These are phyloP conservation scores for Agriopis leucophaearia DNA, from an alignment of 2,888 invertebrate species.

Conservation along the genomic window DNA sequence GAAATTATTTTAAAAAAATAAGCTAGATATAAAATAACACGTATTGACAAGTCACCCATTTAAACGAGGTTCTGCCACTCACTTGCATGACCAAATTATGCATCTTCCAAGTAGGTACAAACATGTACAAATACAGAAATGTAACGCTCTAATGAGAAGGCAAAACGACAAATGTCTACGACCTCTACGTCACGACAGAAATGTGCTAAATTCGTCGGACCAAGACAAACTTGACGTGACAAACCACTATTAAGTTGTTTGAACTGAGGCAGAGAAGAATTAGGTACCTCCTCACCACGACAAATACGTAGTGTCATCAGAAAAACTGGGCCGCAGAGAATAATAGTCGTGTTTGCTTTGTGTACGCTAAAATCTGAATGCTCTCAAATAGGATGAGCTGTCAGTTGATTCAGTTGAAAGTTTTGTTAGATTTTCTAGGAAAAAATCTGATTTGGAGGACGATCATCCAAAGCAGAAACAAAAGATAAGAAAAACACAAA, in stretches of 20 bases:
- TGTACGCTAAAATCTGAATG: constrained; percentile 24
- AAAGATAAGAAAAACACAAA: neutral
- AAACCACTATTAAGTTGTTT: constrained; percentile 72
- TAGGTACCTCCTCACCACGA: constrained; percentile 35
- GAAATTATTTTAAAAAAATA: neutral
- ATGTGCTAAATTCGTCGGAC: constrained; percentile 80
- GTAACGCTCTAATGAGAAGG: constrained; percentile 81
- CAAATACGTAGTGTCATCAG: constrained; percentile 61
- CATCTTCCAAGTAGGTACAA: constrained; percentile 27
- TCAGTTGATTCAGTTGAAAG: constrained; percentile 8
- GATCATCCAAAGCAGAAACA: neutral
- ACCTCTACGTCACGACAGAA: constrained; percentile 72
- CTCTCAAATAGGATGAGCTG: constrained; percentile 26
- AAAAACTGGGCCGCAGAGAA: constrained; percentile 55
- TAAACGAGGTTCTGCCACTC: constrained; percentile 10
- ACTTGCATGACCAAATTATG: constrained; percentile 31
- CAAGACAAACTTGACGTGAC: constrained; percentile 78
- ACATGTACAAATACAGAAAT: constrained; percentile 61
- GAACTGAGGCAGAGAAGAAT: constrained; percentile 52
- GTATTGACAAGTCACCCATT: constrained; percentile 22
- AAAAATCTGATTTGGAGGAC: neutral
- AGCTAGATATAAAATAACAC: neutral
- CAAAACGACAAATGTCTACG: constrained; percentile 75
- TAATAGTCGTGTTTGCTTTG: constrained; percentile 46
- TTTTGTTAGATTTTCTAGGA: constrained; percentile 6